A percentile compares a stretch with the other conserved stretches of the same genome.
phyloP scores from a whole-genome alignment of 2,888 invertebrate species.

The Sicus ferrugineus region DNA sequence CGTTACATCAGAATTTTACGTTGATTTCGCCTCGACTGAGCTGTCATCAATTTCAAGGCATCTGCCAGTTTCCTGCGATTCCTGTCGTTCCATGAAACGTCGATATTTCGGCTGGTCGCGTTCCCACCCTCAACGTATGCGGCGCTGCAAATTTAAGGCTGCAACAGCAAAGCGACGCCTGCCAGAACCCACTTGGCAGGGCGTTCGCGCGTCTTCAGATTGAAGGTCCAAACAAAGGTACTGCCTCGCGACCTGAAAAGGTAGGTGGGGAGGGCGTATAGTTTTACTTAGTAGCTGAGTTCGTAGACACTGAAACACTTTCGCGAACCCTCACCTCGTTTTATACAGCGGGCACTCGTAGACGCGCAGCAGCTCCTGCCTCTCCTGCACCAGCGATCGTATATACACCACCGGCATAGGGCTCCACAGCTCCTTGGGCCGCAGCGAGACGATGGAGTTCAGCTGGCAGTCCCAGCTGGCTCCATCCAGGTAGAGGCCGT shows the following conservation, averaged over 20 bases:
- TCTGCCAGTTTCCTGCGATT: too few relatives aligned
- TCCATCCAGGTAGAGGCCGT: conserved; percentile 92
- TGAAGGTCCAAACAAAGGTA: conserved; percentile 96
- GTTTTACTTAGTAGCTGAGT: conserved; percentile 18
- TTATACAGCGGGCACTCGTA: conserved; percentile 96
- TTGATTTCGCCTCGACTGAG: too few relatives aligned
- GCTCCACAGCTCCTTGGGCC: conserved; percentile 89
- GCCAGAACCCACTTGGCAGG: conserved; percentile 92
- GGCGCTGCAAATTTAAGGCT: conserved; percentile 69
- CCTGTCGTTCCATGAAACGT: too few relatives aligned
- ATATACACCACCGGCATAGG: conserved; percentile 90
- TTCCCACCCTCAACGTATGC: too few relatives aligned
- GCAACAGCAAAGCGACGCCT: conserved; percentile 89
- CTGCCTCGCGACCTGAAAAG: conserved; percentile 76
- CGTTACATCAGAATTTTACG: too few relatives aligned
- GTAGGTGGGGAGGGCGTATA: neutral
- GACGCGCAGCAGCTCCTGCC: conserved; percentile 82
- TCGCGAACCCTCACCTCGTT: conserved; percentile 69
- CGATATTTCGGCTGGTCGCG: too few relatives aligned
- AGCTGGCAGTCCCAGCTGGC: conserved; percentile 88
- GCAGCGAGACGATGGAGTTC: conserved; percentile 85
- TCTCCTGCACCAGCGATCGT: conserved; percentile 89
- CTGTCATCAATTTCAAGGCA: too few relatives aligned
- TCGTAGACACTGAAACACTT: neutral
- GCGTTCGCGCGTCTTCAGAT: conserved; percentile 86